phyloP scores from a whole-genome alignment of 1,140 invertebrate species.

The Drosophila subobscura region DNA sequence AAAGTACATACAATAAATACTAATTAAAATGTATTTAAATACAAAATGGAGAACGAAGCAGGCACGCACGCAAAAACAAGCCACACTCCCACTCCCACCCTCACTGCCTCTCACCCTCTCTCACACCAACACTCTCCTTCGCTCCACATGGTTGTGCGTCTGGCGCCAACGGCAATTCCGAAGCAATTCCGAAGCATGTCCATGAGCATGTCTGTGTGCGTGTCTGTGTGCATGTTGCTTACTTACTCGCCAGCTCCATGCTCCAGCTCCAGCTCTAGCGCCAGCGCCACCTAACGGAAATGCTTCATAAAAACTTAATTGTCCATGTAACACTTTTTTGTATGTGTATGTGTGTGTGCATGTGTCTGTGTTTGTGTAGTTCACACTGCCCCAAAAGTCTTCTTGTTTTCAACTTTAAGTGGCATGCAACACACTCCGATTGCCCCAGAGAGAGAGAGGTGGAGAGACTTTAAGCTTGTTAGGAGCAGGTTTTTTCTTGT shows the following conservation, averaged over 20 bases:
- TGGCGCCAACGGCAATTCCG: conserved; percentile 32
- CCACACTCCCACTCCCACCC: neutral
- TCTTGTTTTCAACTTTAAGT: conserved; percentile 26
- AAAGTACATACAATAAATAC: conserved; percentile 74
- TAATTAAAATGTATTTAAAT: conserved; percentile 81
- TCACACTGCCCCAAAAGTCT: conserved; percentile 29
- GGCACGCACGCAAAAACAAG: conserved; percentile 3
- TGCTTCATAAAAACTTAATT: conserved; percentile 81
- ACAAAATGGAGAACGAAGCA: conserved; percentile 49
- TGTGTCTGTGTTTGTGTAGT: neutral
- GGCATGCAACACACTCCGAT: conserved; percentile 44
- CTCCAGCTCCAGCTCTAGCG: conserved; percentile 28
- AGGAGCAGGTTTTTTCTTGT: conserved; percentile 19
- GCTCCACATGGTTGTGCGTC: neutral
- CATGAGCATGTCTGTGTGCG: conserved; percentile 7
- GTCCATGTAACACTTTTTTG: conserved; percentile 75
- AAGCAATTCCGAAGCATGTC: conserved; percentile 1
- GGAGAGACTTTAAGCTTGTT: conserved; percentile 47
- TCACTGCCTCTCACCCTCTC: neutral
- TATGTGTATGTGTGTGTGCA: neutral
- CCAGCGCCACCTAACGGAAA: conserved; percentile 75
- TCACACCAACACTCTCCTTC: neutral
- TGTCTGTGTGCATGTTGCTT: conserved; percentile 56
- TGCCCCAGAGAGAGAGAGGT: neutral
- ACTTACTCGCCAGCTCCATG: conserved; percentile 40